A percentile compares a stretch with the other conserved stretches of the same genome.
Conservation (phyloP, 2,888 invertebrate species). For the Scelioninae gen. 1 region DNA sequence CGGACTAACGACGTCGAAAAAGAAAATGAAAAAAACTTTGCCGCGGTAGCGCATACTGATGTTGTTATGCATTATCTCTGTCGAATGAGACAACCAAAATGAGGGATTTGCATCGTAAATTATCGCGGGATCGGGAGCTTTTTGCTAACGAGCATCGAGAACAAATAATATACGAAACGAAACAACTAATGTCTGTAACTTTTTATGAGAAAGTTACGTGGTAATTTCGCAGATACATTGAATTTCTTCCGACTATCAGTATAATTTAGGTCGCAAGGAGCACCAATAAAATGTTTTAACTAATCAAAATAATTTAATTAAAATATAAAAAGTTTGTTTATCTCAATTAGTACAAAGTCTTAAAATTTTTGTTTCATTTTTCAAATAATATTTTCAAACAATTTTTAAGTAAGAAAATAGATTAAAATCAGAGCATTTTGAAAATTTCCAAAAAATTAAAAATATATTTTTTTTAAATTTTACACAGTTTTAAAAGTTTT, state of each 20-base stretch:
- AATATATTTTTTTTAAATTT: too few species aligned
- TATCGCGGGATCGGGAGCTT: slow-evolving; percentile 30
- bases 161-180: slow-evolving; percentile 27
- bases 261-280: neutral
- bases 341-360: neutral
- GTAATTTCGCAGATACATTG: neutral
- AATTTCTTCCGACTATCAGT: neutral
- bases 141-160: slow-evolving; percentile 33
- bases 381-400: too few species aligned
- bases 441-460: too few species aligned
- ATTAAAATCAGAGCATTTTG: too few species aligned
- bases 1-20: slow-evolving; percentile 36
- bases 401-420: too few species aligned
- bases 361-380: too few species aligned
- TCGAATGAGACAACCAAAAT: slow-evolving; percentile 46
- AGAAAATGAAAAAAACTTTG: slow-evolving; percentile 16
- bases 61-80: slow-evolving; percentile 50
- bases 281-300: neutral
- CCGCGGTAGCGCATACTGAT: slow-evolving; percentile 41
- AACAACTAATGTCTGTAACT: slow-evolving; percentile 4
- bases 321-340: neutral
- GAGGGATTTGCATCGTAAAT: slow-evolving; percentile 39
- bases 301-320: neutral
- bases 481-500: too few species aligned
- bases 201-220: neutral